phyloP scores from a whole-genome alignment of 2,888 invertebrate species.

The Mantis religiosa region DNA sequence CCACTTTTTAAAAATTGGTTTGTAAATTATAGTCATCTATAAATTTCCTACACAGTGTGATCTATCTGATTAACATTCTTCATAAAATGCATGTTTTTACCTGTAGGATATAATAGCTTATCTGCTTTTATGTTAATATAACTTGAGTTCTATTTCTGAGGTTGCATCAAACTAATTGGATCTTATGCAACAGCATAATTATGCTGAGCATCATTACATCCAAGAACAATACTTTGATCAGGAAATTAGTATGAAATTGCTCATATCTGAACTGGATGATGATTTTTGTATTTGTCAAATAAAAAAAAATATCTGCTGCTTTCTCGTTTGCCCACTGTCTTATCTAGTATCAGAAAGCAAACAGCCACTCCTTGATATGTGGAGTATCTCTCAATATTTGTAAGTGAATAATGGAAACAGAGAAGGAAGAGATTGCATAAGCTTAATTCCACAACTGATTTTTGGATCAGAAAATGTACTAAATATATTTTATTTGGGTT shows the following conservation, averaged over 20 bases:
- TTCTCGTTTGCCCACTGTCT: not conserved
- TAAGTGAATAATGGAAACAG: not conserved
- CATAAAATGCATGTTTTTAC: not conserved
- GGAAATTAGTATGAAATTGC: not conserved
- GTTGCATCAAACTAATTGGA: not conserved
- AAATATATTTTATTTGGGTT: not conserved
- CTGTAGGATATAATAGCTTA: not conserved
- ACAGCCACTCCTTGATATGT: not conserved
- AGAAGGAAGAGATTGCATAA: not conserved
- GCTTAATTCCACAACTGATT: not conserved
- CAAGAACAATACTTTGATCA: not conserved
- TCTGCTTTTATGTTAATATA: not conserved
- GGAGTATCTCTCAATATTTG: not conserved
- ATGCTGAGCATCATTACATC: not conserved
- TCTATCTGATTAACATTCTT: too few species aligned
- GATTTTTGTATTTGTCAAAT: not conserved
- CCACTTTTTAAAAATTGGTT: too few species aligned
- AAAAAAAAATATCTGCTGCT: not conserved
- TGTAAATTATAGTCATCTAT: too few species aligned
- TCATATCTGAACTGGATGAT: not conserved
- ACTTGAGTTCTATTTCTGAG: not conserved
- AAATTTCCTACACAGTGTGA: too few species aligned
- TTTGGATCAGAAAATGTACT: not conserved
- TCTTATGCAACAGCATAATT: not conserved
- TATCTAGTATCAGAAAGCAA: not conserved